Conservation (phyloP, 2,888 invertebrate species). For the Gandaritis pyraliata region DNA sequence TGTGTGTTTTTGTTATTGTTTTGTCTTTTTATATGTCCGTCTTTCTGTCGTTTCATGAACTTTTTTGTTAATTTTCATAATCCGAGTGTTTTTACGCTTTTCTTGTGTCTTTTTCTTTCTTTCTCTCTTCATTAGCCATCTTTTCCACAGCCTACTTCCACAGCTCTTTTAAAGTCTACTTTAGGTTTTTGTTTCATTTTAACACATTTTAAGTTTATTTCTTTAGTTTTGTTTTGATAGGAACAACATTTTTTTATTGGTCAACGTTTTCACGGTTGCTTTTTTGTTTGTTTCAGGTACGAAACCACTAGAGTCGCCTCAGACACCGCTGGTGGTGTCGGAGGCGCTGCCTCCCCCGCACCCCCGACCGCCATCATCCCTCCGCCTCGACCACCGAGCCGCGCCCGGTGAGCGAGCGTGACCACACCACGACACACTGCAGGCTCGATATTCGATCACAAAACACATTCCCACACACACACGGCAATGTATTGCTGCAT, state of each 20-base stretch:
- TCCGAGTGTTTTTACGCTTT: too few species aligned
- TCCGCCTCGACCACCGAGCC: constrained; percentile 83
- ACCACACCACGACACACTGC: constrained; percentile 72
- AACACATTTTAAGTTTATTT: too few species aligned
- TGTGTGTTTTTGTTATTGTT: not conserved
- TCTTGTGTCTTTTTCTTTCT: too few species aligned
- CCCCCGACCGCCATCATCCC: constrained; percentile 79
- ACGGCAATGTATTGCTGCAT: constrained; percentile 37
- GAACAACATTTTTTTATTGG: not conserved
- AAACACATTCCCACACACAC: constrained; percentile 65
- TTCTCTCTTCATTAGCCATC: too few species aligned
- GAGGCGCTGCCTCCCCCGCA: constrained; percentile 76
- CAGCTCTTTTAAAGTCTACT: too few species aligned
- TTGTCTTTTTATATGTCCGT: too few species aligned
- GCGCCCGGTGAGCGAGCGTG: constrained; percentile 84
- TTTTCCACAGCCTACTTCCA: too few species aligned
- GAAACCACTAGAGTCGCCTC: constrained; percentile 93
- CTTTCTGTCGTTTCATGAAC: too few species aligned
- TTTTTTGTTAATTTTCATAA: too few species aligned
- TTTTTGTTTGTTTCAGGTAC: constrained; percentile 72
- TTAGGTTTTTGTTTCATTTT: too few species aligned
- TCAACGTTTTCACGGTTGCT: constrained; percentile 12
- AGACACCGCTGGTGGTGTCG: constrained; percentile 88
- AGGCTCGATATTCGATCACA: constrained; percentile 62
- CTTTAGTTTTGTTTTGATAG: constrained; percentile 39